Evolutionary conservation across 2,113 vertebrate genomes (phyloP).

Genomic region (Oreotrochilus melanogaster): DNA sequence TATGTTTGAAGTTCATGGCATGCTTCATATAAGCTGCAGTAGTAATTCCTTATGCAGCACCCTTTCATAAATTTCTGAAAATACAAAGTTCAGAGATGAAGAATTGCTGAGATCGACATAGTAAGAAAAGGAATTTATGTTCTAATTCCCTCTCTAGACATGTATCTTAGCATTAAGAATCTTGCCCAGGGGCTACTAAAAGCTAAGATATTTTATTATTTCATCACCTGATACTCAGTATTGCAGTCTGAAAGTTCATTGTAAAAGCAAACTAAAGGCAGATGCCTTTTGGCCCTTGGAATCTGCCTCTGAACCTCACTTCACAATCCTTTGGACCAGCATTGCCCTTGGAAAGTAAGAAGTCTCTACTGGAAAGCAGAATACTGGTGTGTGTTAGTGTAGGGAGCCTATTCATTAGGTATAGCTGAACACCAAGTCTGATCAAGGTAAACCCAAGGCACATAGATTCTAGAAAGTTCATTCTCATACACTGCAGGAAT

Average conservation of each 20-base stretch:
- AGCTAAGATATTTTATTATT: neutral
- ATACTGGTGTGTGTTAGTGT: neutral
- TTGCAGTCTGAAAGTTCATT: neutral
- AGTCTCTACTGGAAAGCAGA: neutral
- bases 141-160: neutral
- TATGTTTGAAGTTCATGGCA: neutral
- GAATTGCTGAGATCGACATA: conserved; percentile 1
- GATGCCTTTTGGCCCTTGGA: neutral
- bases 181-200: neutral
- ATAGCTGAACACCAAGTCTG: neutral
- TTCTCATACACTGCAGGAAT: neutral
- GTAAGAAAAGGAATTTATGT: neutral
- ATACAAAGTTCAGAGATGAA: neutral
- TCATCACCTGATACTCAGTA: neutral
- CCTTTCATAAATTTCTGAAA: conserved; percentile 24
- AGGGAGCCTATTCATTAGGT: neutral
- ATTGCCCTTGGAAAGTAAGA: neutral
- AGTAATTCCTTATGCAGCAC: neutral
- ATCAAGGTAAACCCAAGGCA: neutral
- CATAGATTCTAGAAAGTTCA: neutral
- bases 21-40: neutral
- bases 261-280: neutral
- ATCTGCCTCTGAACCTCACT: neutral
- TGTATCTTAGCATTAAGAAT: conserved; percentile 6
- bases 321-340: neutral